Evolutionary conservation across 2,888 invertebrate genomes (phyloP).

Genomic region (Leucophenga maculata): DNA sequence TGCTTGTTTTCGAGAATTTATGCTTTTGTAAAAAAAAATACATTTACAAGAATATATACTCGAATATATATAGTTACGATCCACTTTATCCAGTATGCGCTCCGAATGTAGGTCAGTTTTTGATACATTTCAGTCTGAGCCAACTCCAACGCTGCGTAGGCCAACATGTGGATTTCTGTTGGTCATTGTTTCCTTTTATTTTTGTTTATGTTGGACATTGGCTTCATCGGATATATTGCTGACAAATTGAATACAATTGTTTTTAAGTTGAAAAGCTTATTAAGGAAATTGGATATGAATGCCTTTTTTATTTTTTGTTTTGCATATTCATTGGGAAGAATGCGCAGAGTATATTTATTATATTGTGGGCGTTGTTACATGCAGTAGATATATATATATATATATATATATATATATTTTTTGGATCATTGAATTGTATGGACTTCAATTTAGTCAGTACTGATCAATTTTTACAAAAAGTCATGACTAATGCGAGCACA

Average conservation of each 20-base stretch:
- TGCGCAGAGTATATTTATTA: too few species aligned
- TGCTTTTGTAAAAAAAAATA: neutral
- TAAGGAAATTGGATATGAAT: conserved; percentile 57
- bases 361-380: too few species aligned
- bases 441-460: too few species aligned
- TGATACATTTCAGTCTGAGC: conserved; percentile 27
- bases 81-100: too few species aligned
- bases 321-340: too few species aligned
- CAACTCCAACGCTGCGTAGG: neutral
- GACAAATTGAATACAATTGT: conserved; percentile 64
- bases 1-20: neutral
- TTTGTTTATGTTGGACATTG: conserved; percentile 49
- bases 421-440: too few species aligned
- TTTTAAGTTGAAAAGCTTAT: conserved; percentile 63
- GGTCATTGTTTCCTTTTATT: conserved; percentile 8
- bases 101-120: conserved; percentile 7
- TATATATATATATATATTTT: too few species aligned
- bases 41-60: neutral
- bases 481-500: too few species aligned
- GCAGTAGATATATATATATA: too few species aligned
- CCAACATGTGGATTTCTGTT: neutral
- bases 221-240: conserved; percentile 62
- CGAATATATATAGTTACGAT: neutral
- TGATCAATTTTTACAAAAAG: too few species aligned
- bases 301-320: too few species aligned